Base-by-base conservation (phyloP, 2,113 vertebrate genomes). In the Sturnira hondurensis region DNA sequence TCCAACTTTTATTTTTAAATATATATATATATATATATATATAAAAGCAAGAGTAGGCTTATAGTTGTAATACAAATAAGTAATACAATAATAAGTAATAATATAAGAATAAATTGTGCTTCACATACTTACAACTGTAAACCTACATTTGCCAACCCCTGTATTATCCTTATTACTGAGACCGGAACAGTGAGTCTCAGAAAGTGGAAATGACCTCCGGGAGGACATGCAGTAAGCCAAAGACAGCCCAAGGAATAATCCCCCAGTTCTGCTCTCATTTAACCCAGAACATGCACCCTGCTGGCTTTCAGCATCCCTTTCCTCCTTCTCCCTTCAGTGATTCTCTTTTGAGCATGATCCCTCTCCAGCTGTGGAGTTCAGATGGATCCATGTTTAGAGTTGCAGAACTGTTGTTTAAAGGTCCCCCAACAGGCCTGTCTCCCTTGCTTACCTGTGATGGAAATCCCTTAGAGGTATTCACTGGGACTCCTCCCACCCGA, bases 401-500 rank as follows among this genome's bases (percentile, higher is more conserved):
- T 82, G 43, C 20, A 77, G 67, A 82, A 89, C 67, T 77, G 58
- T 71, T 94, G 89, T 86, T 41, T 81, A 78, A 86, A 93, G 67
- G 56, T 80, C 58, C 54, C 61, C 54, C 56, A 56, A 47, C 50
- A n/a, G 70, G 26, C 38, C 70, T 9, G 5, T 91, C 96, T 76
- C 47, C 71, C 68, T 31, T 80, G 56, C 83, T 91, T 93, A 76
- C 86, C 52, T 94, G 56, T 56, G 54, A 78, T 17, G 1, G 19
- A 84, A 95, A 63, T 81, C 67, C 45, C 92, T 96, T 67, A 71
- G 61, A 86, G 65, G 81, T 10, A 4, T 61, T 63, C 52, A 31
- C 47, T 77, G 31, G 86, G 88, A 81, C 78, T 78, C 78, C 85
- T 82, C 71, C 83, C 91, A 70, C 54, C 36, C 0, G 4, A 85